Percentiles rank a stretch among this genome's conserved stretches.
Evolutionary conservation across 2,888 invertebrate species (phyloP).

Genomic region (Drosophila nigritarsus): DNA sequence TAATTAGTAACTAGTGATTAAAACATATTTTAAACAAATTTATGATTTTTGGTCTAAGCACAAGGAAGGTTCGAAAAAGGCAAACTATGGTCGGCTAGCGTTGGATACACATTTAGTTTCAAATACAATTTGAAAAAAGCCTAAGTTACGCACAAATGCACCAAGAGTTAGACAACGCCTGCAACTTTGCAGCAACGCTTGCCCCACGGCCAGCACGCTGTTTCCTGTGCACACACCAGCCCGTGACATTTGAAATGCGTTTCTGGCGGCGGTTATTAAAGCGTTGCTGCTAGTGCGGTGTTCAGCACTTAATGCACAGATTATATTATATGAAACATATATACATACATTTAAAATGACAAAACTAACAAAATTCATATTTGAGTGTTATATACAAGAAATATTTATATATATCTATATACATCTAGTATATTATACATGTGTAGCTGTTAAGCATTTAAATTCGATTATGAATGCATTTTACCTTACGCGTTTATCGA

Average conservation of each 20-base stretch:
- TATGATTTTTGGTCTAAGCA: conserved; percentile 52
- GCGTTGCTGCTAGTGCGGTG: conserved; percentile 31
- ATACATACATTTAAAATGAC: conserved; percentile 13
- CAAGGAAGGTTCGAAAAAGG: conserved; percentile 82
- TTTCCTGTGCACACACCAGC: conserved; percentile 66
- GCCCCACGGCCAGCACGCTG: conserved; percentile 42
- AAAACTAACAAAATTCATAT: conserved; percentile 17
- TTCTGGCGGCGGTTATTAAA: conserved; percentile 25
- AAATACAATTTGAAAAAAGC: conserved; percentile 12
- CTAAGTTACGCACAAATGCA: conserved; percentile 47
- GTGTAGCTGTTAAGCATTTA: conserved; percentile 74
- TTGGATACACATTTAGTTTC: conserved; percentile 35
- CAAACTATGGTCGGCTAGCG: conserved; percentile 74
- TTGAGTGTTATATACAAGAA: conserved; percentile 48
- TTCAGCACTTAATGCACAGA: conserved; percentile 38
- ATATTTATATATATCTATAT: conserved; percentile 33
- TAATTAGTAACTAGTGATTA: conserved; percentile 42
- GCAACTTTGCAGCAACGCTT: conserved; percentile 31
- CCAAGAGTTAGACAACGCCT: conserved; percentile 24
- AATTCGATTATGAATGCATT: conserved; percentile 71
- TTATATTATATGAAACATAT: conserved; percentile 25
- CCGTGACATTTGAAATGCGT: conserved; percentile 67
- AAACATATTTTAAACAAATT: conserved; percentile 15
- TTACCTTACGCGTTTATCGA: conserved; percentile 62
- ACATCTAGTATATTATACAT: conserved; percentile 54